Evolutionary conservation across 2,113 vertebrate genomes (phyloP), one percentile per base, ranked within the genome.

Genomic region (Naja naja): DNA sequence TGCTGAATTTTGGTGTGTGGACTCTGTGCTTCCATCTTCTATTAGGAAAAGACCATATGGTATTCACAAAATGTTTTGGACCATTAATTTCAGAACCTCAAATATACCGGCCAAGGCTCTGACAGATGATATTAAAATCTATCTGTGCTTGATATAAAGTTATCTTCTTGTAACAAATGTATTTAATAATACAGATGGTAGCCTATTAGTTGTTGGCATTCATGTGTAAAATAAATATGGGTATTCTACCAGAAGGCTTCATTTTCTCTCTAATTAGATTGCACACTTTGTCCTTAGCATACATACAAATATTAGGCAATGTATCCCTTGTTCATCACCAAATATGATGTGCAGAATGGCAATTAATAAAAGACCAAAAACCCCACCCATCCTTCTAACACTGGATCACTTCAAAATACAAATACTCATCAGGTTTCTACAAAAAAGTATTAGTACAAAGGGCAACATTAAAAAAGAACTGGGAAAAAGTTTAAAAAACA

Each of bases 371-470:
- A 81, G 34, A 81, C 34, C 69, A 81, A 81, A 97, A 97, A 81
- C 9, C 5, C 45, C 81, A 96, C 95, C 95, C 91, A 96, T 95
- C 95, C 91, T 95, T 96, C 95, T 96, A 96, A 96, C 97, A 97
- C 96, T 91, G 96, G 94, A 96, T 91, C 88, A 94, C 10, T 95
- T 95, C 95, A 97, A 97, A 98, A 97, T 96, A 90, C 95, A 95
- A 95, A 96, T 94, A 91, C 0, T 9, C 87, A 94, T 97, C 96
- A 60, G 56, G 92, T 95, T 94, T 97, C 34, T 97, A 97, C 95
- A 98, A 98, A 97, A 69, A 96, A 90, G 96, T 96, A 96, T 97
- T 96, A 93, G 96, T 96, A 96, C 95, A 97, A 97, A 97, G 96
- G 74, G 96, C 95, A 96, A 96, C 93, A 97, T 93, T 96, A 91